A percentile compares a stretch with the other conserved stretches of the same genome.
phyloP scores from a whole-genome alignment of 2,888 invertebrate genomes.

The Plagiodera versicolora region DNA sequence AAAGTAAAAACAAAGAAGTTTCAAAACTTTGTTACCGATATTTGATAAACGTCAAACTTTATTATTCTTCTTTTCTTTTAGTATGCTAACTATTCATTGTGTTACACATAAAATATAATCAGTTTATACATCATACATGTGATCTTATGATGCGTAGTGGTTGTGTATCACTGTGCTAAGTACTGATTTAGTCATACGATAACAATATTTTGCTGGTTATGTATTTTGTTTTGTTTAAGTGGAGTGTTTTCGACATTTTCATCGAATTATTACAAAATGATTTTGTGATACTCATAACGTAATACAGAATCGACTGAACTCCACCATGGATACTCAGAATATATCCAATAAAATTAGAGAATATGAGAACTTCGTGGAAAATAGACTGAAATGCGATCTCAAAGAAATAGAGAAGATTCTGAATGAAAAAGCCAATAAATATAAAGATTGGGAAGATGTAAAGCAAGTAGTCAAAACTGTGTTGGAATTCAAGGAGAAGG shows the following conservation, averaged over 20 bases:
- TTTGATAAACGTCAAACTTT: not conserved
- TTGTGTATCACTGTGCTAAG: too few relatives aligned
- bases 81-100: too few relatives aligned
- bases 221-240: too few relatives aligned
- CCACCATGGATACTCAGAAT: not conserved
- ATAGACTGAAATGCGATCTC: slow-evolving; percentile 49
- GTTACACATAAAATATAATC: too few relatives aligned
- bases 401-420: slow-evolving; percentile 45
- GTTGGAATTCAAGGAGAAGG: slow-evolving; percentile 44
- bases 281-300: too few relatives aligned
- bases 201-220: too few relatives aligned
- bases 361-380: slow-evolving; percentile 50
- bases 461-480: slow-evolving; percentile 44
- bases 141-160: too few relatives aligned
- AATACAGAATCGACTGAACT: not conserved
- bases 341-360: slow-evolving; percentile 42
- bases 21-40: not conserved
- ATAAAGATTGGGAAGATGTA: slow-evolving; percentile 50
- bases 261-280: too few relatives aligned
- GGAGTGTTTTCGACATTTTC: too few relatives aligned
- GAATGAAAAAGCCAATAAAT: slow-evolving; percentile 39
- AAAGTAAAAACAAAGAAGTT: slow-evolving; percentile 13
- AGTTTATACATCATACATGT: too few relatives aligned
- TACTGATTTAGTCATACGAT: too few relatives aligned
- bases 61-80: too few relatives aligned